Conservation (phyloP, 2,113 vertebrate species). For the Sphaerodactylus townsendi region DNA sequence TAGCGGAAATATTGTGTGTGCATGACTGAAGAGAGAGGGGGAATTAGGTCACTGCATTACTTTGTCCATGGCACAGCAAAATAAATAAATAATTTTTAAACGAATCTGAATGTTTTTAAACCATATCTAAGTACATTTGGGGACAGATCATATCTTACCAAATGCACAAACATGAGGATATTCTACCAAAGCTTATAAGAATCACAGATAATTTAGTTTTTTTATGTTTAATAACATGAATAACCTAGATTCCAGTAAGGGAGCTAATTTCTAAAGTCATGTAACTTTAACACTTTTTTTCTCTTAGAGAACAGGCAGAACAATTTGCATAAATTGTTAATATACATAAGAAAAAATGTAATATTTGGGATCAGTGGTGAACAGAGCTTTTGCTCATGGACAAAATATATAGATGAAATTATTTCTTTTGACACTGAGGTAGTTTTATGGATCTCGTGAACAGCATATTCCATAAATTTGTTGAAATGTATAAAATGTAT, state of each 20-base stretch:
- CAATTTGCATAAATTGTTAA: constrained; percentile 23
- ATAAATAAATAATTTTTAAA: no score
- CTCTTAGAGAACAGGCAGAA: constrained; percentile 20
- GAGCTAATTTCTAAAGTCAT: constrained; percentile 46
- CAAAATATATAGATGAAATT: constrained; percentile 26
- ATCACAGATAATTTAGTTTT: constrained; percentile 46
- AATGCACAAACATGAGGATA: constrained; percentile 40
- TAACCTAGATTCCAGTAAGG: constrained; percentile 44
- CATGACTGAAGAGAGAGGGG: no score
- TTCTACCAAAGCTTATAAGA: constrained; percentile 47
- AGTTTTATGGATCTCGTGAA: constrained; percentile 34
- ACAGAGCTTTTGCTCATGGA: neutral
- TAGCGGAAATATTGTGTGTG: no score
- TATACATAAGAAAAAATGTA: neutral
- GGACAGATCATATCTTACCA: constrained; percentile 26
- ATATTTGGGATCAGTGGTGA: neutral
- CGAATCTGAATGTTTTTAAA: constrained; percentile 48
- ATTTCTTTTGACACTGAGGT: neutral
- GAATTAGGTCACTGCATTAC: neutral
- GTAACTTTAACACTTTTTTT: constrained; percentile 9
- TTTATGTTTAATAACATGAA: constrained; percentile 56
- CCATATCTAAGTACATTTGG: constrained; percentile 29
- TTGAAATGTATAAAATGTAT: constrained; percentile 15
- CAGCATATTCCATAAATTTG: constrained; percentile 13
- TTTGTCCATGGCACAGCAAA: constrained; percentile 29